These are phyloP conservation scores for Pelusios castaneus DNA, from an alignment of 2,113 vertebrate genomes.

Conservation along the genomic window DNA sequence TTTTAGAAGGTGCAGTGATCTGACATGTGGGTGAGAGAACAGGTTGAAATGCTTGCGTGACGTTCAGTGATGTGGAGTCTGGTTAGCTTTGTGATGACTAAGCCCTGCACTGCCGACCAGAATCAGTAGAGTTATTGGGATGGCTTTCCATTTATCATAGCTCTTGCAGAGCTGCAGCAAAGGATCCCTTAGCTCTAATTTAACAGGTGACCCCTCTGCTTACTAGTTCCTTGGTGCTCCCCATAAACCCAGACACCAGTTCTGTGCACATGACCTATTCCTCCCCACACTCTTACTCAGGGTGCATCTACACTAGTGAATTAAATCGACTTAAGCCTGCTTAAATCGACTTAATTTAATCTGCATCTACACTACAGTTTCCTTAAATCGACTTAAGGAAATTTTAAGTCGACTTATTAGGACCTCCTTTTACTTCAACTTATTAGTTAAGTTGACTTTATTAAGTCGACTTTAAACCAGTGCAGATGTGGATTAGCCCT, in stretches of 20 bases:
- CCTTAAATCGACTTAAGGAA: too few species aligned
- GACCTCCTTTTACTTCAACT: too few species aligned
- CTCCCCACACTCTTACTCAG: neutral
- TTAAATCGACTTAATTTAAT: too few species aligned
- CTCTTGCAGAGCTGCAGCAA: neutral
- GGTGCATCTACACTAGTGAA: too few species aligned
- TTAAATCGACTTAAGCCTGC: too few species aligned
- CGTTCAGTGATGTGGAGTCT: too few species aligned
- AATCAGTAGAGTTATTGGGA: neutral
- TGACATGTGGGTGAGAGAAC: neutral
- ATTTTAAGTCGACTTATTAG: too few species aligned
- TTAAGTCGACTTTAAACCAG: too few species aligned
- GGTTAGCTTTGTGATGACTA: neutral
- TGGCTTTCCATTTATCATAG: neutral
- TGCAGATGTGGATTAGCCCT: too few species aligned
- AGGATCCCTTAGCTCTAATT: neutral
- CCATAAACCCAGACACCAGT: neutral
- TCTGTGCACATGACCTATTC: neutral
- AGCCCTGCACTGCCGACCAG: neutral
- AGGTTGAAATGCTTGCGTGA: neutral
- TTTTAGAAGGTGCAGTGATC: neutral
- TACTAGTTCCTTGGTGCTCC: neutral
- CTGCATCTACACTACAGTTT: too few species aligned
- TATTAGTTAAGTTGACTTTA: too few species aligned
- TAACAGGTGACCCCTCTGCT: neutral